Evolutionary conservation across 2,113 vertebrate genomes (phyloP), one percentile per base, ranked within the genome.

Genomic region (Sebastes fasciatus): DNA sequence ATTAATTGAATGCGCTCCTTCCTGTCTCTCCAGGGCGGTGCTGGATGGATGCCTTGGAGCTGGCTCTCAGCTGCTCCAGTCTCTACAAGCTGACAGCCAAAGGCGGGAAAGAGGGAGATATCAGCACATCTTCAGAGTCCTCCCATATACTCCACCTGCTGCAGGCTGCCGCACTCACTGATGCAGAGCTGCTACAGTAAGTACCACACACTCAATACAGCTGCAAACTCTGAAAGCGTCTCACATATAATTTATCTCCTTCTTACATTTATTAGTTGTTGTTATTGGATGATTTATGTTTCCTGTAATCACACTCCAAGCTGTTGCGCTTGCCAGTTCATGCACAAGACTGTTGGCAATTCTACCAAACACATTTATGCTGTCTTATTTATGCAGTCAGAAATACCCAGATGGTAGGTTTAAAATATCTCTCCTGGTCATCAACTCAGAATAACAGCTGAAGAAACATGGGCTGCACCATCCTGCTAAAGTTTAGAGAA

Each of bases 31-130:
- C 92, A 99, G 98, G 98, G 34, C 96, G 98, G 9, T 99, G 98
- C 92, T 99, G 98, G 98, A 96, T 99, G 96, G 98, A 99, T 46
- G 97, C 98, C 83, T 89, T 99, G 87, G 98, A 99, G 90, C 91
- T 99, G 88, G 97, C 98, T 7, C 94, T 99, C 16, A 97, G 97
- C 81, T 98, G 98, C 91, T 99, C 97, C 87, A 98, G 97, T 86
- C 96, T 99, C 69, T 97, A 96, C 86, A 95, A 97, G 74, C 95
- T 97, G 88, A 95, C 96, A 52, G 57, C 96, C 87, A 97, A 96
- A 91, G 92, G 95, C 68, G 95, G 94, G 13, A 95, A 94, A 51
- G 97, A 98, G 4, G 96, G 94, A 54, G 98, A 99, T 3, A 80
- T 96, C 11, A 96, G 96, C 85, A 92, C 93, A 12, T 91, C 95